Evolutionary conservation across 2,797 vertebrate species (phyloP), one percentile per base, ranked within the genome.

Genomic region (Falco cherrug): DNA sequence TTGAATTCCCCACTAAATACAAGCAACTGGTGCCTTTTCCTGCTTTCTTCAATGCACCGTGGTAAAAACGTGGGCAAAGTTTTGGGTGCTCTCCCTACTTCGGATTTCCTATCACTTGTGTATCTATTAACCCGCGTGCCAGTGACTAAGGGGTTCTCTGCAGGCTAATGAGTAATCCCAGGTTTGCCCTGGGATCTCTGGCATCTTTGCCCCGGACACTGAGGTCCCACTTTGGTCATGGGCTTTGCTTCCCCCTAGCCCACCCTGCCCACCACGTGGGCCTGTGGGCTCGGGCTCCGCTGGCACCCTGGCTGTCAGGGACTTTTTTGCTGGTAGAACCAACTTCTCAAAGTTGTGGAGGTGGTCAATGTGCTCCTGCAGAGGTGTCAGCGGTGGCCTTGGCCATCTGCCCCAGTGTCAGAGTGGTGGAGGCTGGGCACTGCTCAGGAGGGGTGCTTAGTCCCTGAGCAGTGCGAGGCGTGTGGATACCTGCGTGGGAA

Each of bases 81-180:
- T 96, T 92, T 75, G 87, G 70, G 53, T 93, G 37, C 47, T 89
- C 41, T 90, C 21, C 17, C 18, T 84, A 0, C 53, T 47, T 68
- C 59, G n/a, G 61, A 6, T 82, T 76, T 82, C 41, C 77, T 90
- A 39, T 56, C 67, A 4, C 39, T 79, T 5, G 10, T 37, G 24
- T 47, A 1, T 26, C n/a, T 51, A 0, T 43, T 65, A 63, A 63
- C 37, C 54, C 4, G 6, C 2, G 3, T 61, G 35, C 11, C 4
- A 9, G 87, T 3, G 18, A 33, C 7, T 28, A 29, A 24, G 16
- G 64, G 76, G 21, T 76, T 63, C 56, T 50, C 11, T 5, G 41
- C 2, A 1, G 64, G 37, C 31, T 78, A 0, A 25, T 77, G 71
- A 80, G 19, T 11, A 5, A 71, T 68, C 61, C 64, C 25, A 16